phyloP scores from a whole-genome alignment of 2,888 invertebrate genomes.

The Erebia epiphron region DNA sequence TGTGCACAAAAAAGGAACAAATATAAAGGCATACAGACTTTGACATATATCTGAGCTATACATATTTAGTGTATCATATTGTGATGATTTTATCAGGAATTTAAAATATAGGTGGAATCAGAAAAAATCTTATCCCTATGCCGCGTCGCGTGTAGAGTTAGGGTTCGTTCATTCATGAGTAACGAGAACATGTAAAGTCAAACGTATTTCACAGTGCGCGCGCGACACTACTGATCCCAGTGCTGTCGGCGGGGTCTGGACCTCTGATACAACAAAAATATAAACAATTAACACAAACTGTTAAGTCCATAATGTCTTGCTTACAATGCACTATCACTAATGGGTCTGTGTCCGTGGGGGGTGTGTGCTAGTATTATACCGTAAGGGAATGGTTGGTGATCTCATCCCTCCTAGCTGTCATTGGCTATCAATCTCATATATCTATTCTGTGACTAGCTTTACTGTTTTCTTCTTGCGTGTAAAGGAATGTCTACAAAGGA shows the following conservation, averaged over 20 bases:
- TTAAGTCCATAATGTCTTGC: neutral
- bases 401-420: too few species aligned
- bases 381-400: slow-evolving; percentile 75
- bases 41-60: neutral
- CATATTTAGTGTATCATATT: neutral
- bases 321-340: slow-evolving; percentile 21
- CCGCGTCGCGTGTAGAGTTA: too few species aligned
- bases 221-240: too few species aligned
- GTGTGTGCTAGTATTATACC: slow-evolving; percentile 71
- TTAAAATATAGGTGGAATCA: too few species aligned
- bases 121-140: too few species aligned
- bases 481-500: slow-evolving; percentile 2
- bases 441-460: too few species aligned
- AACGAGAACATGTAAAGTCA: too few species aligned
- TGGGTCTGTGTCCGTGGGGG: slow-evolving; percentile 17
- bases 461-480: neutral
- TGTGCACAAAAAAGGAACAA: neutral
- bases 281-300: slow-evolving; percentile 10
- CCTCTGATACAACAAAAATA: slow-evolving; percentile 7
- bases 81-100: neutral
- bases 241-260: too few species aligned
- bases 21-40: neutral
- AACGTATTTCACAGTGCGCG: too few species aligned
- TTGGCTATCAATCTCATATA: too few species aligned
- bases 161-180: too few species aligned